These are phyloP conservation scores for Silurus asotus DNA, from an alignment of 2,113 vertebrate genomes.

Conservation along the genomic window DNA sequence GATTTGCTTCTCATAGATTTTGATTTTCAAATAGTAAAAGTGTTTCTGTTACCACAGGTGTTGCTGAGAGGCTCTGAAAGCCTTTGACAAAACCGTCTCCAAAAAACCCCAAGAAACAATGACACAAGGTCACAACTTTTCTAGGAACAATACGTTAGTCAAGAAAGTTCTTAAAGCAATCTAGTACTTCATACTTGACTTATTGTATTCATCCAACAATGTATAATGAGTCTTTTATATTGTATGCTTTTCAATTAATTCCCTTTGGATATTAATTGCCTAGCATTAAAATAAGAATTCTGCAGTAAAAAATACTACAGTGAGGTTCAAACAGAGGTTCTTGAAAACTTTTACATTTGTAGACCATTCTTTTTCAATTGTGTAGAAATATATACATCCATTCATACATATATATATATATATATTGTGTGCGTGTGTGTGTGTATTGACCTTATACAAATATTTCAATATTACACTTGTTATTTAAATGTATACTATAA, in stretches of 20 bases:
- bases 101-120: slow-evolving; percentile 27
- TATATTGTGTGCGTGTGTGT: too few species aligned
- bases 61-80: slow-evolving; percentile 42
- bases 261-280: slow-evolving; percentile 23
- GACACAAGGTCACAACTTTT: slow-evolving; percentile 43
- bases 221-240: slow-evolving; percentile 43
- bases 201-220: slow-evolving; percentile 27
- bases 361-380: not conserved
- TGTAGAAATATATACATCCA: too few species aligned
- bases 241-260: slow-evolving; percentile 37
- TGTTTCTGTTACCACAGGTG: slow-evolving; percentile 46
- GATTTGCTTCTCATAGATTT: slow-evolving; percentile 38
- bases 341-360: not conserved
- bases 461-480: not conserved
- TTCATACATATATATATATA: too few species aligned
- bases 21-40: slow-evolving; percentile 44
- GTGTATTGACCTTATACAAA: not conserved
- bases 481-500: not conserved
- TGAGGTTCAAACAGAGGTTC: not conserved
- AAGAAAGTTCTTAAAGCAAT: slow-evolving; percentile 31
- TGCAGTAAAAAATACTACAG: not conserved
- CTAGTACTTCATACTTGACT: slow-evolving; percentile 20
- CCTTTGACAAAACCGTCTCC: slow-evolving; percentile 49
- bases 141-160: slow-evolving; percentile 39
- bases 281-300: slow-evolving; percentile 43